Evolutionary conservation across 2,888 invertebrate species (phyloP), one percentile per base, ranked within the genome.

Genomic region (Ypsolopha scabrella): DNA sequence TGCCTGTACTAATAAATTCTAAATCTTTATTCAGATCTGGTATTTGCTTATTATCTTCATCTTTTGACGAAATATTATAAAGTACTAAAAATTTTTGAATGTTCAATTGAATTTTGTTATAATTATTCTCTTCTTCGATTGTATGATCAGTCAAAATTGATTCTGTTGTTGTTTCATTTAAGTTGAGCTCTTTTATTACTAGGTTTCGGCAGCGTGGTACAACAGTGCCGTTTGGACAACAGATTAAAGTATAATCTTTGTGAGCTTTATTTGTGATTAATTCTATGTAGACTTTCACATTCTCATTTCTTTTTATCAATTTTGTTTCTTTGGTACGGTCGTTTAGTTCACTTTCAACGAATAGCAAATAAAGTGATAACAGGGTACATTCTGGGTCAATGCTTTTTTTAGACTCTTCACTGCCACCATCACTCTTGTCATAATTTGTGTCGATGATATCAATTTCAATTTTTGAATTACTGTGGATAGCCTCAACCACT

Each of bases 281-380:
- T 57, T 80, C 70, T 13, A 77, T 63, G 51, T 81, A 85, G 50
- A 85, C 61, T 65, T 79, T 82, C 7, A 78, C 59, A 8, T 67
- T 60, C 1, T 65, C 62, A n/a, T 63, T 62, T 58, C 68, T 73
- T 49, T 62, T 61, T 6, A 82, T 49, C 1, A 76, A 39, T 57
- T 72, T 80, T 50, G 72, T 72, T 7, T 65, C 64, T 55, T 76
- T 78, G 1, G 66, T 72, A 13, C 62, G 57, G 54, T 77, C 71
- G 6, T 63, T 60, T 52, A 60, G 64, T 52, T 67, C 67, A 61
- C 71, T 69, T 59, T 70, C 60, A 49, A 59, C 51, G 38, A 85
- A 58, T 61, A 70, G 75, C 6, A 54, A 56, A 51, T 76, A 80
- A 6, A 85, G 60, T 0, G 83, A 81, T 54, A 62, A 58, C 36